Evolutionary conservation across 2,113 vertebrate species (phyloP), one percentile per base, ranked within the genome.

Genomic region (Lipophrys pholis): DNA sequence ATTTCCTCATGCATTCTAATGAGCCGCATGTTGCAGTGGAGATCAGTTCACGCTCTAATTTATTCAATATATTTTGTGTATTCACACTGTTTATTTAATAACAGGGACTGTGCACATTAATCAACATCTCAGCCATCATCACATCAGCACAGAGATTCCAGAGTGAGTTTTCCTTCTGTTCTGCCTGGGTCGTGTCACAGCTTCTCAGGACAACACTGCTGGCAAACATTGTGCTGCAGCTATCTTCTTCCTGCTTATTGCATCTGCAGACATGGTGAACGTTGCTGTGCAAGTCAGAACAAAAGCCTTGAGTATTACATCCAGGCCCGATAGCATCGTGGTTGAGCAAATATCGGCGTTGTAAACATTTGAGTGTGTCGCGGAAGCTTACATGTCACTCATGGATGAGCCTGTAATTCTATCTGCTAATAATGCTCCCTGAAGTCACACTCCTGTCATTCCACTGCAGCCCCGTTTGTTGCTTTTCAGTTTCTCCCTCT

Each of bases 1-100:
- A 79, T 87, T 90, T 90, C 80, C 90, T 92, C 87, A 89, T 91
- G 91, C 90, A 92, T 92, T 87, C 84, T 90, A 92, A 92, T 92
- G 90, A 92, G 91, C 83, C 81, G 83, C 71, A 86, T 89, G 89
- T 64, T 82, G 86, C 80, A 77, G 81, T 69, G 82, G 79, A 92
- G 89, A 90, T 86, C 74, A 57, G 85, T 76, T 84, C 65, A 46
- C 53, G 54, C 85, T 88, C 48, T 92, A 91, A 92, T 92, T 91
- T 92, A 92, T 92, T 90, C 91, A 87, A 89, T 90, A 89, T 91
- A 90, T 92, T 90, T 89, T 88, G 88, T 91, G 82, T 87, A 87
- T 91, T 91, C 89, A 83, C 80, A 82, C 82, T 89, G 91, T 92
- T 92, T 91, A 90, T 89, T 91, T 91, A 91, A 92, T 91, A 92